Evolutionary conservation across 2,113 vertebrate genomes (phyloP), one percentile per base, ranked within the genome.

Genomic region (Acrocephalus kingi): DNA sequence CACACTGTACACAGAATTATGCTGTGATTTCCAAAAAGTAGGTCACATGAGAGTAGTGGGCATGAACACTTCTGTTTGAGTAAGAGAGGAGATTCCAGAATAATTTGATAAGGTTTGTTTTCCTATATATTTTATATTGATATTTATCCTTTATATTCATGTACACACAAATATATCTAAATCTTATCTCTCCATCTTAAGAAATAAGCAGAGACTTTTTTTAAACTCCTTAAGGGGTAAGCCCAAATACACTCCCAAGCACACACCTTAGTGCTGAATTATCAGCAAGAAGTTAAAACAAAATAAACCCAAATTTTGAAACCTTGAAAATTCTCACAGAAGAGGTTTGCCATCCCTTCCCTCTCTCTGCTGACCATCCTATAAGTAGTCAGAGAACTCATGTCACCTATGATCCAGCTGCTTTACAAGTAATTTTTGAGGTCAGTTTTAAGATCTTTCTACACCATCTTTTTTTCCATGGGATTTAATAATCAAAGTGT

Each of bases 381-480:
- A 33, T 6, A 31, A n/a, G n/a, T 0, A 39, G 21, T 2, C 11
- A 62, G 39, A 74, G 31, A 79, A 45, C 0, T 13, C 46, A 22
- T 21, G 37, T 35, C 56, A 31, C 23, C n/a, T 21, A 10, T 0
- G 1, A 30, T 6, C 22, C 24, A 41, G 17, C 19, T 25, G 21
- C 13, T 14, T 85, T 31, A 58, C 30, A 59, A 46, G 2, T 4
- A 43, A 33, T 61, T 55, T 21, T 2, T 55, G 0, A 37, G n/a
- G 22, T 17, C 21, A 21, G 7, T 54, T 56, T 43, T 43, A 54
- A 61, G 7, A 6, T 9, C 7, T 11, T 73, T n/a, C 17, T 10
- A 3, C 7, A 11, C 15, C 22, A n/a, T n/a, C 10, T 51, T 8
- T 28, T 21, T 20, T 19, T 6, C 6, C 5, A 2, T 0, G 14